Evolutionary conservation across 2,888 invertebrate genomes (phyloP), one percentile per base, ranked within the genome.

Genomic region (Ischnura elegans): DNA sequence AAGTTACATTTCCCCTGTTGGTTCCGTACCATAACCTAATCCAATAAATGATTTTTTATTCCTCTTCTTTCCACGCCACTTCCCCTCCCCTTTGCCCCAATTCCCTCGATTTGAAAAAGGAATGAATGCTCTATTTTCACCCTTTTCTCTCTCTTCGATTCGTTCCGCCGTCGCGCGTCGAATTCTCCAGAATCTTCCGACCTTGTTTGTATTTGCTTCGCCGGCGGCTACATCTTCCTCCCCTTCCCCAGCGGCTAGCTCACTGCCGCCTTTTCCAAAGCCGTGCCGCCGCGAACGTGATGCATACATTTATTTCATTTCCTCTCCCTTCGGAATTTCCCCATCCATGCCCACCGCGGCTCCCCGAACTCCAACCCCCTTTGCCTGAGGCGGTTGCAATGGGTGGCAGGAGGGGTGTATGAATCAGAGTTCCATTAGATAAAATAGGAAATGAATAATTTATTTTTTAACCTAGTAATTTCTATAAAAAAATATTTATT

Each of bases 241-340:
- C 61, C 61, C 25, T 25, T 61, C 76, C 76, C 76, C 87, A 13
- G 55, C 51, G 29, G 36, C n/a, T n/a, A n/a, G n/a, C n/a, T n/a
- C n/a, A n/a, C n/a, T n/a, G n/a, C 55, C 36, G 43, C 42, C 76
- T 10, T 36, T 55, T 42, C 51, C 55, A 25, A 87, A 55, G 87
- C 36, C 42, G 55, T 55, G 87, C 21, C 21, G 21, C 61, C 55
- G 21, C 42, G 21, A 51, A 29, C 55, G 55, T 43, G 55, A 87
- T 87, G 55, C 87, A 87, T 87, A 87, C 61, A 55, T 87, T 55
- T 87, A 51, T 55, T 86, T 45, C 86, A 36, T 21, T 45, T 25
- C 36, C 36, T 13, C 36, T 76, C 29, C 4, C 51, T 51, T 51
- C 51, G 51, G 51, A 51, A 51, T 51, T 19, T 51, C 8, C 13